These are phyloP conservation scores for Fragum whitleyi DNA, from an alignment of 2,888 invertebrate genomes.

Conservation along the genomic window DNA sequence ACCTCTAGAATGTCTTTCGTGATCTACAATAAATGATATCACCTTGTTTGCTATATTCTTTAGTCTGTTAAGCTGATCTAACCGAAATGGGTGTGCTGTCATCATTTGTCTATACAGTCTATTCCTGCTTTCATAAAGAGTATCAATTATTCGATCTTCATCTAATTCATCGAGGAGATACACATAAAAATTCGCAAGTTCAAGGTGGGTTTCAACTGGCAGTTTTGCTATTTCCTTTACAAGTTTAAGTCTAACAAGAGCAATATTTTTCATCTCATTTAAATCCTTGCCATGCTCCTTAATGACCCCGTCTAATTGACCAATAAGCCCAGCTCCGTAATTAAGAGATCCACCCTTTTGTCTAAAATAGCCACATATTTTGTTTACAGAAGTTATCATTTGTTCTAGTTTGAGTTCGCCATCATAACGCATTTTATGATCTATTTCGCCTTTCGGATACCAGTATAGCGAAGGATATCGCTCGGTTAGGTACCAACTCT, in stretches of 20 bases:
- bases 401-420: conserved; percentile 36
- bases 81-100: conserved; percentile 32
- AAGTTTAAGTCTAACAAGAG: conserved; percentile 28
- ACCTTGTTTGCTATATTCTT: conserved; percentile 47
- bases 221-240: conserved; percentile 33
- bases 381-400: conserved; percentile 54
- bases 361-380: conserved; percentile 40
- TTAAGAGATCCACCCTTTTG: conserved; percentile 44
- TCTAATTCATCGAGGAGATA: conserved; percentile 46
- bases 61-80: conserved; percentile 43
- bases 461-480: conserved; percentile 58
- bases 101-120: conserved; percentile 50
- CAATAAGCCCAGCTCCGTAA: conserved; percentile 49
- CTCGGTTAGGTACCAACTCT: conserved; percentile 18
- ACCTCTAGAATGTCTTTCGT: conserved; percentile 27
- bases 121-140: conserved; percentile 48
- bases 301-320: conserved; percentile 43
- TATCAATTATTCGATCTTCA: conserved; percentile 54
- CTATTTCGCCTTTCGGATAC: conserved; percentile 40
- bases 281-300: conserved; percentile 41
- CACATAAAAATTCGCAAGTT: conserved; percentile 47
- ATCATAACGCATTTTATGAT: conserved; percentile 46
- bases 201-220: conserved; percentile 31
- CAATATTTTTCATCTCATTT: conserved; percentile 42
- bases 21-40: conserved; percentile 42